Evolutionary conservation across 2,797 vertebrate species (phyloP).

Genomic region (Pseudochaenichthys georgianus): DNA sequence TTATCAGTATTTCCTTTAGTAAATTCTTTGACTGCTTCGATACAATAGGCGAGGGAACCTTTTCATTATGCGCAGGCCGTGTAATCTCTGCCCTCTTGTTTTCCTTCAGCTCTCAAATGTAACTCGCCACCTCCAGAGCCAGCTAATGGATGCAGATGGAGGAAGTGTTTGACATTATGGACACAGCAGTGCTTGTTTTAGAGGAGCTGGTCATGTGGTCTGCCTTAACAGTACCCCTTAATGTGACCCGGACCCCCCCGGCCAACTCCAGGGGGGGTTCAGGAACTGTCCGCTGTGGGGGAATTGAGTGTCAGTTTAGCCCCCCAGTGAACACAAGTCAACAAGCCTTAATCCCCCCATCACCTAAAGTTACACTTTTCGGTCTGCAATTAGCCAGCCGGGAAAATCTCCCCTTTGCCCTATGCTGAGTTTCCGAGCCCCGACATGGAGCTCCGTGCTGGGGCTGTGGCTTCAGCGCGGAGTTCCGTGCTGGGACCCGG

Average conservation of each 20-base stretch:
- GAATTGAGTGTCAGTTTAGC: conserved; percentile 78
- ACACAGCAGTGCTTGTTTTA: conserved; percentile 83
- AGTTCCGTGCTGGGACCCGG: conserved; percentile 38
- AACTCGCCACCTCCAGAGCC: conserved; percentile 63
- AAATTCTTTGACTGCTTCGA: conserved; percentile 14
- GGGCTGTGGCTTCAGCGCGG: conserved; percentile 4
- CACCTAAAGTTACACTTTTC: conserved; percentile 84
- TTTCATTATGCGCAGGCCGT: conserved; percentile 68
- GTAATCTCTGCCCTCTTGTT: conserved; percentile 71
- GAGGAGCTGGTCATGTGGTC: conserved; percentile 77
- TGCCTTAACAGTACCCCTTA: conserved; percentile 70
- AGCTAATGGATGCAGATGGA: conserved; percentile 78
- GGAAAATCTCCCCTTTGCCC: conserved; percentile 57
- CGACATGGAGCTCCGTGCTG: conserved; percentile 38
- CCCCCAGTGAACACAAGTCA: conserved; percentile 82
- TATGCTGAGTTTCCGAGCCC: conserved; percentile 40
- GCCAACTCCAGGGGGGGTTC: conserved; percentile 72
- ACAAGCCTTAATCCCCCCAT: conserved; percentile 82
- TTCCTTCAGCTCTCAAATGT: conserved; percentile 70
- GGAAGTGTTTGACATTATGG: conserved; percentile 83
- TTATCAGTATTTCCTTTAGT: conserved; percentile 23
- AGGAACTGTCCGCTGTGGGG: conserved; percentile 78
- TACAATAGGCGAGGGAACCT: conserved; percentile 63
- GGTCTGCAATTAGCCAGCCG: conserved; percentile 78
- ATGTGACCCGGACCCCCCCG: conserved; percentile 77